A percentile compares a stretch with the other conserved stretches of the same genome.
phyloP scores from a whole-genome alignment of 1,140 invertebrate species.

The Delia radicum region DNA sequence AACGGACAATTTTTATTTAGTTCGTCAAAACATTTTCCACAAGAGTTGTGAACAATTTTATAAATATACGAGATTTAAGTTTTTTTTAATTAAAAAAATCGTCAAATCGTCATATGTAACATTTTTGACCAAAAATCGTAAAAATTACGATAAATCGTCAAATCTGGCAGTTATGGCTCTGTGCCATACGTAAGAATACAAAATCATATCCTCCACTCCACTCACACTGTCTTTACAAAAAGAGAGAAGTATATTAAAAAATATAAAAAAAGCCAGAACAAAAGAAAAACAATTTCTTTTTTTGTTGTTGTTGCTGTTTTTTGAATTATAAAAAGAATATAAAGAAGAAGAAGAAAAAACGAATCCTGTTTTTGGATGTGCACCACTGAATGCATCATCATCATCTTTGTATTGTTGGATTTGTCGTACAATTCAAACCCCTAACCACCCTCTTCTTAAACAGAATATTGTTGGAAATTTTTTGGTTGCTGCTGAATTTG shows the following conservation, averaged over 20 bases:
- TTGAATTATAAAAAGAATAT: not conserved
- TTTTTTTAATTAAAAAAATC: too few species aligned
- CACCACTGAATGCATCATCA: not conserved
- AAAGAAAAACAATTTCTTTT: not conserved
- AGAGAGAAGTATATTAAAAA: not conserved
- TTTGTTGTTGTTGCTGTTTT: not conserved
- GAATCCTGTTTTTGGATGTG: constrained; percentile 13
- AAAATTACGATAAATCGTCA: too few species aligned
- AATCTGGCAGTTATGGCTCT: too few species aligned
- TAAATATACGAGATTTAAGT: too few species aligned
- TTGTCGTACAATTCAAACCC: not conserved
- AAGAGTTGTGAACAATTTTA: too few species aligned
- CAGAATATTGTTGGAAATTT: not conserved
- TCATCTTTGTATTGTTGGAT: not conserved
- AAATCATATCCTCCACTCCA: too few species aligned
- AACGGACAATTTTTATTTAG: too few species aligned
- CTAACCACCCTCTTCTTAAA: constrained; percentile 9
- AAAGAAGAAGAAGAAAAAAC: not conserved
- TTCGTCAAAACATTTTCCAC: too few species aligned
- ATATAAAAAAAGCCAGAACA: not conserved
- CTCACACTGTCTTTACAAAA: not conserved
- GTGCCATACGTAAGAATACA: too few species aligned
- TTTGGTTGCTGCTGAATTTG: not conserved
- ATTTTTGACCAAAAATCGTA: too few species aligned
- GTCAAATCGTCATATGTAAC: too few species aligned